phyloP scores from a whole-genome alignment of 1,140 invertebrate genomes.

The Euura lappo region DNA sequence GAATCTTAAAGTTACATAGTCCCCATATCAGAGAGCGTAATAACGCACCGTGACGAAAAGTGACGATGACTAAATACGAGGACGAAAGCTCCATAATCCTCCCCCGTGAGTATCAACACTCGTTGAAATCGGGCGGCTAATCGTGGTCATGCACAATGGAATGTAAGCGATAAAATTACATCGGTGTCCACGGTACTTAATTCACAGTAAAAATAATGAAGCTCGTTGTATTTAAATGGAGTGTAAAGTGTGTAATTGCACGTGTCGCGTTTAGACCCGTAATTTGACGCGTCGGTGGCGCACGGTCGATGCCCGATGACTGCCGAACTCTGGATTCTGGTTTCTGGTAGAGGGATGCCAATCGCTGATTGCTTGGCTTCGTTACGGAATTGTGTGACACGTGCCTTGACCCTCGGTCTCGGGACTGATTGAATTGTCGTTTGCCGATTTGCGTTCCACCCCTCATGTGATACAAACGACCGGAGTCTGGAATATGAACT shows the following conservation, averaged over 20 bases:
- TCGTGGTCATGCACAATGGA: constrained; percentile 37
- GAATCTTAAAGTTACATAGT: too few species aligned
- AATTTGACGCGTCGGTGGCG: constrained; percentile 1
- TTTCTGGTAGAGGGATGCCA: too few species aligned
- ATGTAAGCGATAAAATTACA: constrained; percentile 47
- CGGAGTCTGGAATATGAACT: too few species aligned
- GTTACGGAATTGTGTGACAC: too few species aligned
- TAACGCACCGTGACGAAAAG: too few species aligned
- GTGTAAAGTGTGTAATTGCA: constrained; percentile 9
- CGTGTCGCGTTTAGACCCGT: background rate
- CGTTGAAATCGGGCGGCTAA: constrained; percentile 33
- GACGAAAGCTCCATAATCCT: background rate
- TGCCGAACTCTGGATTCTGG: background rate
- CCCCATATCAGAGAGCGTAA: too few species aligned
- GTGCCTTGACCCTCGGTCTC: background rate
- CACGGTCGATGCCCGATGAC: background rate
- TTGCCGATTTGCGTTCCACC: background rate
- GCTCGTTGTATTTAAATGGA: constrained; percentile 25
- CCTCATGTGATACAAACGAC: too few species aligned
- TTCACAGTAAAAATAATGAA: constrained; percentile 42
- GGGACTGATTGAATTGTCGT: background rate
- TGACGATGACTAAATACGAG: too few species aligned
- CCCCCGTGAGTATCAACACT: background rate
- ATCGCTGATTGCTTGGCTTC: too few species aligned
- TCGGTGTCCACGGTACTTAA: constrained; percentile 32